Percentiles rank a stretch among this genome's conserved stretches.
Evolutionary conservation across 2,113 vertebrate species (phyloP).

Genomic region (Nibea coibor): DNA sequence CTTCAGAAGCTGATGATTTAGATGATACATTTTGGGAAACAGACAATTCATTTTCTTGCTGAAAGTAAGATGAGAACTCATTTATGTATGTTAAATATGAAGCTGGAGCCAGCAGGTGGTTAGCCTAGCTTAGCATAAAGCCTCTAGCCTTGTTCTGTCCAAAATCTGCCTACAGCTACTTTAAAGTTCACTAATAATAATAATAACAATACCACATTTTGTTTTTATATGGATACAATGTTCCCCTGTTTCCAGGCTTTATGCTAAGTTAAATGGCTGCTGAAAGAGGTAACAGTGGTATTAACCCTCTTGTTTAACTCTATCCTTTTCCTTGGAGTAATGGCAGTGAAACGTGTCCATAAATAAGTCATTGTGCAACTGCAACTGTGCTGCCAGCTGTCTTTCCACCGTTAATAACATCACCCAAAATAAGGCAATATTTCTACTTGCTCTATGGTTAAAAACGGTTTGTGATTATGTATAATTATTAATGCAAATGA

Average conservation of each 20-base stretch:
- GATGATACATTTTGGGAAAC: not conserved
- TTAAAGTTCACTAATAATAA: not conserved
- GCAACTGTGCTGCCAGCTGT: slow-evolving; percentile 31
- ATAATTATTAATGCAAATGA: not conserved
- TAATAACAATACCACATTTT: not conserved
- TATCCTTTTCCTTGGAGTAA: not conserved
- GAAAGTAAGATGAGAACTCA: not conserved
- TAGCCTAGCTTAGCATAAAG: not conserved
- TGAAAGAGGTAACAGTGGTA: not conserved
- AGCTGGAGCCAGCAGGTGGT: not conserved
- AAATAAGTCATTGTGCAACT: slow-evolving; percentile 9
- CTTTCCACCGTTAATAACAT: slow-evolving; percentile 18
- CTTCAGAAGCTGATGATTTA: not conserved
- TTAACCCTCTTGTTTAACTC: not conserved
- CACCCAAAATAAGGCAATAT: not conserved
- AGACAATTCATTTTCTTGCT: not conserved
- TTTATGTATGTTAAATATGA: not conserved
- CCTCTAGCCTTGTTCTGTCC: not conserved
- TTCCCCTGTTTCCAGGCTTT: not conserved
- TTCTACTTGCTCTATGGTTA: too few species aligned
- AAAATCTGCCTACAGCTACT: not conserved
- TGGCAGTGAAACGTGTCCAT: slow-evolving; percentile 7
- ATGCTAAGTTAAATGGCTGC: not conserved
- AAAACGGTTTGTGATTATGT: not conserved
- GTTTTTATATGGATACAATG: not conserved